Evolutionary conservation across 2,113 vertebrate genomes (phyloP).

Genomic region (Coryphaenoides rupestris): DNA sequence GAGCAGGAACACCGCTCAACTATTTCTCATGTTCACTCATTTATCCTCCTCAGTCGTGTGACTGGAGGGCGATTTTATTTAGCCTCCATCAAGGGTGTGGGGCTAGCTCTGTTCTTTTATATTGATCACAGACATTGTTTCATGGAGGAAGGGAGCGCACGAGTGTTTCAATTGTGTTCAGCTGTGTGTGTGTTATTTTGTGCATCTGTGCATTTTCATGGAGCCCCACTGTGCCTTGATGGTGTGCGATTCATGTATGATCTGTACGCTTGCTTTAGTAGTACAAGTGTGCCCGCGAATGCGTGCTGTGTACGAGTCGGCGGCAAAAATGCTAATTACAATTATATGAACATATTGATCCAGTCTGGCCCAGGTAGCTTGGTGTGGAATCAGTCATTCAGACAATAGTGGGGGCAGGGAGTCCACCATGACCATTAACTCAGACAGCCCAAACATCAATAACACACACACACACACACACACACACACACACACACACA

Average conservation of each 20-base stretch:
- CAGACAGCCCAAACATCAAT: conserved; percentile 44
- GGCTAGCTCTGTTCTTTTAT: no score
- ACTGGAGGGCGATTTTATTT: no score
- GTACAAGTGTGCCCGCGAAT: conserved; percentile 31
- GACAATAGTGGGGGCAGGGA: conserved; percentile 42
- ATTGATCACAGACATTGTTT: no score
- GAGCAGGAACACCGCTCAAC: background rate
- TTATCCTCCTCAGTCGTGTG: no score
- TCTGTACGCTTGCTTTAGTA: background rate
- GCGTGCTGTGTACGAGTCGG: conserved; percentile 22
- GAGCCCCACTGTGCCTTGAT: no score
- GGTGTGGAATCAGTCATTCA: conserved; percentile 51
- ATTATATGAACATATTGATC: conserved; percentile 72
- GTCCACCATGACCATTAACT: conserved; percentile 38
- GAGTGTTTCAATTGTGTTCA: no score
- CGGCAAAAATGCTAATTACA: conserved; percentile 54
- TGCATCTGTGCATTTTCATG: no score
- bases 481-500: conserved; percentile 6
- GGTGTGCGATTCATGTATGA: no score
- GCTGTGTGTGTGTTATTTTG: no score
- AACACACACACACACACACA: conserved; percentile 15
- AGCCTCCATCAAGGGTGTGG: no score
- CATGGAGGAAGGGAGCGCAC: no score
- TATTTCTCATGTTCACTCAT: no score
- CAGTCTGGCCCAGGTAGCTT: conserved; percentile 67